A percentile compares a stretch with the other conserved stretches of the same genome.
phyloP scores from a whole-genome alignment of 2,797 vertebrate species.

The Zenarchopterus dispar region DNA sequence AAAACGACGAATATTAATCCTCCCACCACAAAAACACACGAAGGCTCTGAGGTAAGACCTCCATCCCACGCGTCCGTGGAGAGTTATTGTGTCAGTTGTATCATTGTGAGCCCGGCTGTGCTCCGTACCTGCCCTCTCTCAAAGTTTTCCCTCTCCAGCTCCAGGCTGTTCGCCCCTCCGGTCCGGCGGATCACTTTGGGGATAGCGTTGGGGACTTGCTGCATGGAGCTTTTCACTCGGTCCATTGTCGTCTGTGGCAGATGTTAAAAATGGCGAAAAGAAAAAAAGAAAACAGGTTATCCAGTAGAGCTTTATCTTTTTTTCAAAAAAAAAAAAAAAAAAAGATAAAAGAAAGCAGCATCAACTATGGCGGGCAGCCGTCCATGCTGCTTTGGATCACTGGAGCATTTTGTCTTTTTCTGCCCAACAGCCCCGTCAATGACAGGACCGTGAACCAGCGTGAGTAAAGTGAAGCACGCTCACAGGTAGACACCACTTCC shows the following conservation, averaged over 20 bases:
- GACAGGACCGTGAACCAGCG: constrained; percentile 57
- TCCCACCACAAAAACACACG: constrained; percentile 21
- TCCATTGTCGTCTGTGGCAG: constrained; percentile 82
- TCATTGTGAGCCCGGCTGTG: constrained; percentile 1
- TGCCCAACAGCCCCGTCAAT: constrained; percentile 62
- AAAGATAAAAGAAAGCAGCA: neutral
- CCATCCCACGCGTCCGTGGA: neutral
- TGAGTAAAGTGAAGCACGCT: neutral
- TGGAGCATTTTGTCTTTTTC: constrained; percentile 50
- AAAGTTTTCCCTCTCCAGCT: constrained; percentile 90
- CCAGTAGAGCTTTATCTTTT: constrained; percentile 6
- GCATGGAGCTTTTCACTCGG: constrained; percentile 90
- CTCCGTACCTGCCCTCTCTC: constrained; percentile 88
- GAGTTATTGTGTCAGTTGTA: no score
- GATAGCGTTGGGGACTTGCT: constrained; percentile 91
- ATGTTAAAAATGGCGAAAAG: neutral
- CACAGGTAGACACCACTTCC: neutral
- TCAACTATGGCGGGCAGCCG: constrained; percentile 63
- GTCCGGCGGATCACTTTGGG: constrained; percentile 89
- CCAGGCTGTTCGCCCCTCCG: constrained; percentile 87
- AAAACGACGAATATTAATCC: constrained; percentile 34
- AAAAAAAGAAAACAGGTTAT: neutral
- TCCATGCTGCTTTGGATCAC: constrained; percentile 63
- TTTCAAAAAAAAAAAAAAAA: no score
- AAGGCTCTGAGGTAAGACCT: constrained; percentile 6